Conservation (phyloP, 1,140 invertebrate species). For the Drosophila micromelanica region DNA sequence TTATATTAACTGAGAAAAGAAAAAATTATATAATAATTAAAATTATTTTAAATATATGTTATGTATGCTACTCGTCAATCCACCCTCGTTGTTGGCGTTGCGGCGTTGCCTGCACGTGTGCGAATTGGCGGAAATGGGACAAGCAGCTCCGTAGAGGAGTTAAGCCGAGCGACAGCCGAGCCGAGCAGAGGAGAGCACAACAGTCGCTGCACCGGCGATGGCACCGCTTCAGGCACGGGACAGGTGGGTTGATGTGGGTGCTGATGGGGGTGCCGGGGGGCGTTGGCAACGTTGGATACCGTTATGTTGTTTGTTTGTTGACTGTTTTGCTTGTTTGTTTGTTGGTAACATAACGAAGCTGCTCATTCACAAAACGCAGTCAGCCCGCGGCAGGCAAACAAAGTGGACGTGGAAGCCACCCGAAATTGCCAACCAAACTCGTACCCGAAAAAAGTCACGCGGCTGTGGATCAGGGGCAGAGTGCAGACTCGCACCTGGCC, state of each 20-base stretch:
- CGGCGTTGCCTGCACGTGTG: constrained; percentile 37
- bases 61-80: not conserved
- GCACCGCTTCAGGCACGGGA: constrained; percentile 16
- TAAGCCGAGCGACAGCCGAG: constrained; percentile 37
- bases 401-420: not conserved
- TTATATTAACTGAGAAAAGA: too few species aligned
- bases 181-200: constrained; percentile 42
- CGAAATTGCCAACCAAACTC: too few species aligned
- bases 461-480: constrained; percentile 43
- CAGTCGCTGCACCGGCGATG: constrained; percentile 29
- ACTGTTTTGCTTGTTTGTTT: constrained; percentile 53
- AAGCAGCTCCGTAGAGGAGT: constrained; percentile 60
- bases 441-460: too few species aligned
- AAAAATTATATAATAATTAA: too few species aligned
- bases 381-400: constrained; percentile 65
- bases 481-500: constrained; percentile 1
- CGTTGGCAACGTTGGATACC: constrained; percentile 41
- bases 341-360: constrained; percentile 70
- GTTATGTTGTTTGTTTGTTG: constrained; percentile 25
- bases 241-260: constrained; percentile 1
- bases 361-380: constrained; percentile 79
- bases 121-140: constrained; percentile 68
- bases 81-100: constrained; percentile 12
- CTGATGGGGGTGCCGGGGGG: not conserved
- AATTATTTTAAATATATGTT: too few species aligned